Evolutionary conservation across 2,113 vertebrate genomes (phyloP), one percentile per base, ranked within the genome.

Genomic region (Malurus alboscapulatus): DNA sequence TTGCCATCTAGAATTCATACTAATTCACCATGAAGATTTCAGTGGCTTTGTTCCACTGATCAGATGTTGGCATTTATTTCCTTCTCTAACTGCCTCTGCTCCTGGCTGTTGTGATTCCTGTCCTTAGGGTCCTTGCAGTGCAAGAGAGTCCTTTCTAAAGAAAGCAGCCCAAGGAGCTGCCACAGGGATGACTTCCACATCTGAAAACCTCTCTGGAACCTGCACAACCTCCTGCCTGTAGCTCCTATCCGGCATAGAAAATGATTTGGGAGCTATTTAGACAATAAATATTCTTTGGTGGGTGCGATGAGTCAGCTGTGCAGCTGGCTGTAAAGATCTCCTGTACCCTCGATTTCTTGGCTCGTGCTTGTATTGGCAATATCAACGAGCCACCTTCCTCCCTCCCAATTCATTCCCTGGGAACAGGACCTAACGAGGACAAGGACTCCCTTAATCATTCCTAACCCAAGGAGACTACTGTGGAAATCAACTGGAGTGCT

Each of bases 191-290:
- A 71, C 58, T 81, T 87, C n/a, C 54, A 69, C 58, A 32, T 14
- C 51, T 38, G 36, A 63, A 45, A 89, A 76, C 44, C 89, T 61
- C 85, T 95, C 58, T 78, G 94, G 74, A 93, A 88, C 87, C 57
- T 93, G 87, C 86, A 91, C 17, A 7, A 27, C 20, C 45, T 88
- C 63, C 53, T 55, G 9, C 19, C 8, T 40, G 5, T 16, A 71
- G 10, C 53, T 47, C 22, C 27, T 29, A 20, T 19, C 21, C 0
- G 9, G 30, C 36, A 48, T 9, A 48, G 24, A 58, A 77, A 48
- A 34, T 10, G 0, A 44, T 59, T 57, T 36, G 40, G 45, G n/a
- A 90, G 9, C 53, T 55, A 14, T 67, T 85, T 61, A 45, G 47
- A 44, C 11, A 68, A 55, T 8, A 87, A 88, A 73, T 80, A 65